These are phyloP conservation scores for Streptopelia turtur DNA, from an alignment of 2,797 vertebrate genomes.

Conservation along the genomic window DNA sequence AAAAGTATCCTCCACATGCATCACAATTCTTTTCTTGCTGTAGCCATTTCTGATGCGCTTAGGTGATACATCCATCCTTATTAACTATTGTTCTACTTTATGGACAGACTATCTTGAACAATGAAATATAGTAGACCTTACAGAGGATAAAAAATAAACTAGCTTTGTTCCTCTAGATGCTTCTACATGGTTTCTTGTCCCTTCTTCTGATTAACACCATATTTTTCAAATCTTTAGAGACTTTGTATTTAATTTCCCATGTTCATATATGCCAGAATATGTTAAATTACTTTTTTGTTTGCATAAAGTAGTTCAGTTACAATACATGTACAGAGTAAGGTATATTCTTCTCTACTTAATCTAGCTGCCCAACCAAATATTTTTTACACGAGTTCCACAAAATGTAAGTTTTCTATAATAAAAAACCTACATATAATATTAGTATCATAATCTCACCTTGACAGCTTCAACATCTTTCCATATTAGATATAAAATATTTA, in stretches of 20 bases:
- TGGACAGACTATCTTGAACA: constrained; percentile 56
- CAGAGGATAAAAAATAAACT: constrained; percentile 58
- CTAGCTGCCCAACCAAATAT: neutral
- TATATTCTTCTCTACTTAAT: neutral
- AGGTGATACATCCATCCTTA: constrained; percentile 75
- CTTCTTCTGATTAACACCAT: constrained; percentile 14
- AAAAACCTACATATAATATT: neutral
- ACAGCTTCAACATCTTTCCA: neutral
- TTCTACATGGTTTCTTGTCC: neutral
- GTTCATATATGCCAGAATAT: neutral
- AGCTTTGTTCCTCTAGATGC: neutral
- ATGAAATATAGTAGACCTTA: constrained; percentile 15
- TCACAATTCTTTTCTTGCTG: constrained; percentile 68
- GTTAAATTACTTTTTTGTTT: constrained; percentile 12
- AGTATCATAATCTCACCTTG: neutral
- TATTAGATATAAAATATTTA: neutral
- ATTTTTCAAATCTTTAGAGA: constrained; percentile 17
- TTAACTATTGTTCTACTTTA: constrained; percentile 71
- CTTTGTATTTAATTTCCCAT: constrained; percentile 41
- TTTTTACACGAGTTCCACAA: neutral
- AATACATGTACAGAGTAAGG: neutral
- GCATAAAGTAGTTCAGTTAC: neutral
- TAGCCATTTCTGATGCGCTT: constrained; percentile 62
- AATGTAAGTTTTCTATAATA: neutral
- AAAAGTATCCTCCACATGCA: constrained; percentile 40